Conservation (phyloP, 2,797 vertebrate species). For the Tragelaphus eurycerus region DNA sequence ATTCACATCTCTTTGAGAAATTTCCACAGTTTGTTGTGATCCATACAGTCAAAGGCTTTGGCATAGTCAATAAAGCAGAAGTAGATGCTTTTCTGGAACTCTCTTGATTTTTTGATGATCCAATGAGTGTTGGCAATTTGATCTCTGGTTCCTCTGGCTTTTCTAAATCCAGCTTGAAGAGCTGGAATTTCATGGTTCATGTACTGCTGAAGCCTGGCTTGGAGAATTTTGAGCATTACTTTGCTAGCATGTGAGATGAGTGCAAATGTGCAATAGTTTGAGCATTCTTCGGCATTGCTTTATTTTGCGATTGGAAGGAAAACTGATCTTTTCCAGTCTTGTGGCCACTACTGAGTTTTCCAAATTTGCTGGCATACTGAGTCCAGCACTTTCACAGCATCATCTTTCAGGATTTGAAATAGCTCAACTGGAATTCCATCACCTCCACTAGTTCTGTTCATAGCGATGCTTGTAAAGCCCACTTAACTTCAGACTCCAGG, state of each 20-base stretch:
- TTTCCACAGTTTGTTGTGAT: not conserved
- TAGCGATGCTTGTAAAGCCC: not conserved
- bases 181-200: not conserved
- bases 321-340: not conserved
- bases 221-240: not conserved
- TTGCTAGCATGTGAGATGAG: not conserved
- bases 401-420: not conserved
- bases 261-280: not conserved
- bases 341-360: not conserved
- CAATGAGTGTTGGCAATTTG: not conserved
- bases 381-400: not conserved
- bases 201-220: not conserved
- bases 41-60: not conserved
- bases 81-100: not conserved
- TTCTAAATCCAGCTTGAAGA: not conserved
- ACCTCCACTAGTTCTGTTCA: not conserved
- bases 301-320: not conserved
- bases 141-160: not conserved
- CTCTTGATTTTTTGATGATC: not conserved
- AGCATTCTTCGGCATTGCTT: not conserved
- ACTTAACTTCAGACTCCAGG: not conserved
- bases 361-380: not conserved
- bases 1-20: not conserved
- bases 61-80: not conserved
- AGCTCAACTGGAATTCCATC: not conserved